Evolutionary conservation across 2,113 vertebrate species (phyloP).

Genomic region (Serinus canaria): DNA sequence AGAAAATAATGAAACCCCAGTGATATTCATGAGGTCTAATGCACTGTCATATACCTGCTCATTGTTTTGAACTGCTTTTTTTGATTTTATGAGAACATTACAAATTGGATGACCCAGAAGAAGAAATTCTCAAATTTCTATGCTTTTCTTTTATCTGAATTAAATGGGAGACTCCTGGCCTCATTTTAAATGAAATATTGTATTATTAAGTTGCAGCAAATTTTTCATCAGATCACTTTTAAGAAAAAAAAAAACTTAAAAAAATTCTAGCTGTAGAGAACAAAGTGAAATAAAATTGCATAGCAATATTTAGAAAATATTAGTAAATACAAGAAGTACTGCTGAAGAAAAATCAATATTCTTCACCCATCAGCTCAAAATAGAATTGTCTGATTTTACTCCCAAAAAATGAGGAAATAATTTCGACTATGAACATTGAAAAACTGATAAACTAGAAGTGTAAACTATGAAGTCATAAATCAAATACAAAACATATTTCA

Average conservation of each 20-base stretch:
- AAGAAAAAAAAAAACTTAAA: background rate
- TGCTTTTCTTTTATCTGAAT: background rate
- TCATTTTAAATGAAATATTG: background rate
- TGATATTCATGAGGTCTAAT: background rate
- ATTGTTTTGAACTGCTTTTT: background rate
- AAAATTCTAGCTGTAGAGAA: background rate
- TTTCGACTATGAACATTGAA: background rate
- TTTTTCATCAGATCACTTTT: background rate
- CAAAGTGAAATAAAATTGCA: background rate
- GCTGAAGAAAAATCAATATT: background rate
- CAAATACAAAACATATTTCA: background rate
- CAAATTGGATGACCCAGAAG: background rate
- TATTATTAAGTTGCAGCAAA: background rate
- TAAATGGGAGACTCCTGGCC: background rate
- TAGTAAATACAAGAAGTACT: background rate
- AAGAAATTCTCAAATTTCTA: background rate
- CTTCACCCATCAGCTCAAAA: background rate
- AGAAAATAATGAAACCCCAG: background rate
- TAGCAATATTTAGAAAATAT: background rate
- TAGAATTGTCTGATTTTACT: background rate
- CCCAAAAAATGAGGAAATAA: background rate
- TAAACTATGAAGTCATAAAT: conserved; percentile 10
- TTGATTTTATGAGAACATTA: background rate
- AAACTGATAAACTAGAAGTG: background rate
- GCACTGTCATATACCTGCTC: background rate